A percentile compares a stretch with the other conserved stretches of the same genome.
These are phyloP conservation scores for Ochotona princeps DNA, from an alignment of 2,113 vertebrate genomes.

Conservation along the genomic window DNA sequence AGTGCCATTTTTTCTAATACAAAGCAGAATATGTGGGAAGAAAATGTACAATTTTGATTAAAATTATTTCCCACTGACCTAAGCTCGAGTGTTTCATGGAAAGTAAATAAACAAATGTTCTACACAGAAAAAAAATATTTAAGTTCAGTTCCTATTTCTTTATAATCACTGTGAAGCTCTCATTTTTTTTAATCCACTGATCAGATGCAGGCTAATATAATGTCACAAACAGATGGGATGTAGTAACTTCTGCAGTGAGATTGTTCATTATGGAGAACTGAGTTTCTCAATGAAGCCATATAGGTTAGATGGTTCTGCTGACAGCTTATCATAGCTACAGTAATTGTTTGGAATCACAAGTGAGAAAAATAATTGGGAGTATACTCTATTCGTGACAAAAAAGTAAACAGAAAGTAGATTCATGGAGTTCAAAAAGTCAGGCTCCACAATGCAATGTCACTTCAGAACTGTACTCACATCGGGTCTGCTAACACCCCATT, in stretches of 20 bases:
- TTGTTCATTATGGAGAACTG: background rate
- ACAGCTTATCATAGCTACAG: background rate
- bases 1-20: slow-evolving; percentile 74
- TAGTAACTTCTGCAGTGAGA: background rate
- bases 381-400: background rate
- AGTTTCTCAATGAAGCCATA: background rate
- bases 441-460: background rate
- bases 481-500: background rate
- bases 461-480: background rate
- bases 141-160: background rate
- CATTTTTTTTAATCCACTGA: background rate
- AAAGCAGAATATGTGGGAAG: slow-evolving; percentile 43
- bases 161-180: background rate
- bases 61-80: slow-evolving; percentile 75
- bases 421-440: background rate
- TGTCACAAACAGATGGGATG: background rate
- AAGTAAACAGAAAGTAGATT: background rate
- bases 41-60: slow-evolving; percentile 63
- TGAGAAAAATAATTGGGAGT: background rate
- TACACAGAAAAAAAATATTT: slow-evolving; percentile 10
- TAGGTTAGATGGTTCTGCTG: background rate
- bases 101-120: slow-evolving; percentile 78
- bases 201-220: background rate
- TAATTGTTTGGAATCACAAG: background rate
- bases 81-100: slow-evolving; percentile 75